Conservation (phyloP, 2,888 invertebrate species). For the Drosophila fungiperda region DNA sequence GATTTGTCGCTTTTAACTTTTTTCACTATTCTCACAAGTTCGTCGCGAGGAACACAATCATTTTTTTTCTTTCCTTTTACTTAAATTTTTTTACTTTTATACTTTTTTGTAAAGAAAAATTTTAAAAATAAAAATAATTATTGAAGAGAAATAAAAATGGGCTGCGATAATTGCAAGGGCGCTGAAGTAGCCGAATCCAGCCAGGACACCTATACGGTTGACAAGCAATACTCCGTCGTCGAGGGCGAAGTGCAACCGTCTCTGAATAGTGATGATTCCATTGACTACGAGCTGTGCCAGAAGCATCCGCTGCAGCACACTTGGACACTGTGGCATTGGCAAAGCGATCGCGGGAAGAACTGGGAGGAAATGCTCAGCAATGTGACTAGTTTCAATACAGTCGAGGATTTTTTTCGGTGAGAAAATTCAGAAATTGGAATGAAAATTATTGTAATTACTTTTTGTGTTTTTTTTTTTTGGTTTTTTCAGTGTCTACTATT, state of each 20-base stretch:
- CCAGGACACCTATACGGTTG: not conserved
- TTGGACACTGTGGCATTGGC: conserved; percentile 99
- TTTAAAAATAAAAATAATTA: conserved; percentile 11
- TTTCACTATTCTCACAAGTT: conserved; percentile 38
- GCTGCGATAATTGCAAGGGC: conserved; percentile 56
- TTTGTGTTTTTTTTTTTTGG: conserved; percentile 87
- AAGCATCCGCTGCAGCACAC: conserved; percentile 97
- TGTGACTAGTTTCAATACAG: conserved; percentile 96
- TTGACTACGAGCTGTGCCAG: conserved; percentile 87
- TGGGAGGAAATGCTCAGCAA: conserved; percentile 97
- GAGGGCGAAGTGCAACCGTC: conserved; percentile 50
- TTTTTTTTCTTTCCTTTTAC: conserved; percentile 37
- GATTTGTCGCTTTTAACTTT: not conserved
- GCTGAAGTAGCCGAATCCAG: conserved; percentile 28
- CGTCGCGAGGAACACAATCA: conserved; percentile 43
- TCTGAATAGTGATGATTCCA: conserved; percentile 43
- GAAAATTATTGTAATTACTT: conserved; percentile 84
- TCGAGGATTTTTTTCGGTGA: conserved; percentile 96
- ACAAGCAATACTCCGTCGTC: conserved; percentile 8
- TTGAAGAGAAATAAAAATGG: conserved; percentile 47
- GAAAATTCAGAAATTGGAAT: not conserved
- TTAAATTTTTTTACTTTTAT: conserved; percentile 19
- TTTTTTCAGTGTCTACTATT: conserved; percentile 90
- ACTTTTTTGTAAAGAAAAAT: conserved; percentile 18
- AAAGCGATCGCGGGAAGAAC: conserved; percentile 91